Conservation (phyloP, 2,888 invertebrate genomes). For the Cheiracanthium punctorium region DNA sequence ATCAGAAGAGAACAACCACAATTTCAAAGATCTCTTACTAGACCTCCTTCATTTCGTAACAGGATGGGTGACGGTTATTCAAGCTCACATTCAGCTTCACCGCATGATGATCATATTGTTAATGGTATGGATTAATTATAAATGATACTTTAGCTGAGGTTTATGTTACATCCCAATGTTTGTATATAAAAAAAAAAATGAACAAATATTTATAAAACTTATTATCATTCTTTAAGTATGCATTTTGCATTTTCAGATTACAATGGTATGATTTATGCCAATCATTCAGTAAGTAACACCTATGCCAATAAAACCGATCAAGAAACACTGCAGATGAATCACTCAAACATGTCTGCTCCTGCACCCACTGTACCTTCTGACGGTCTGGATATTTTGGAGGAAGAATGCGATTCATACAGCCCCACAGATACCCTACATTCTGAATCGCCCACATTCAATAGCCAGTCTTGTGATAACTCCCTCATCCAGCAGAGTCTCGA, state of each 20-base stretch:
- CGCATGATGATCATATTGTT: constrained; percentile 57
- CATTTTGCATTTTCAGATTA: constrained; percentile 59
- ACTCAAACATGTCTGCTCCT: constrained; percentile 15
- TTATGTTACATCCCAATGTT: too few species aligned
- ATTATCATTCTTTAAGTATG: neutral
- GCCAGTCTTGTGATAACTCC: constrained; percentile 32
- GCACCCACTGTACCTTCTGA: constrained; percentile 36
- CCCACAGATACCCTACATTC: constrained; percentile 54
- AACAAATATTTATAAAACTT: too few species aligned
- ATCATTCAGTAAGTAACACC: constrained; percentile 41
- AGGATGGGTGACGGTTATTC: constrained; percentile 67
- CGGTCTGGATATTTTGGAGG: constrained; percentile 54
- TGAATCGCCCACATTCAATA: constrained; percentile 54
- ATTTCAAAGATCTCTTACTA: constrained; percentile 73
- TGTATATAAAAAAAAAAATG: too few species aligned
- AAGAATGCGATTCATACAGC: constrained; percentile 56
- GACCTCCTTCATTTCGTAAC: constrained; percentile 70
- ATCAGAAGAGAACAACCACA: constrained; percentile 76
- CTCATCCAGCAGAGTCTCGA: constrained; percentile 17
- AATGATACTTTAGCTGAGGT: too few species aligned
- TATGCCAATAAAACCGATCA: constrained; percentile 26
- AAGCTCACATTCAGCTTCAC: constrained; percentile 64
- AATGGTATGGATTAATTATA: too few species aligned
- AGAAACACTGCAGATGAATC: constrained; percentile 31
- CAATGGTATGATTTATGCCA: constrained; percentile 32